A percentile compares a stretch with the other conserved stretches of the same genome.
Conservation (phyloP, 2,888 invertebrate genomes). For the Loripinus fragilis region DNA sequence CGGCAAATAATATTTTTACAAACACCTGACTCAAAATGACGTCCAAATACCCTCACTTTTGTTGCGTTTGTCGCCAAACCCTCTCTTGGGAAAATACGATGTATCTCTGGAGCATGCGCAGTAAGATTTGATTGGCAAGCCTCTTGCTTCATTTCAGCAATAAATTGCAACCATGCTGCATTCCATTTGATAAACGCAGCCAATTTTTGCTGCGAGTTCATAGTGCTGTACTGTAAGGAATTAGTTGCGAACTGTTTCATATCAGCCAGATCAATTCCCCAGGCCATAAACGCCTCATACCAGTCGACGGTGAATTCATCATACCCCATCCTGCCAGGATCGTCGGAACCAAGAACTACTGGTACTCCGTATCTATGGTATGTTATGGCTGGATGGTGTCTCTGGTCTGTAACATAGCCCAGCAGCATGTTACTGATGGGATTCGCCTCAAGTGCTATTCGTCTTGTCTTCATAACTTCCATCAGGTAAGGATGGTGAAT, state of each 20-base stretch:
- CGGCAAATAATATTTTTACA: constrained; percentile 44
- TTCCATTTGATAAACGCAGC: constrained; percentile 44
- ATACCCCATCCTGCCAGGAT: constrained; percentile 54
- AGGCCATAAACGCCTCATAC: constrained; percentile 58
- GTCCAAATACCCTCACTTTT: constrained; percentile 49
- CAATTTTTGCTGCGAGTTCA: constrained; percentile 34
- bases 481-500: constrained; percentile 54
- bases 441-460: constrained; percentile 54
- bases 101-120: neutral
- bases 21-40: constrained; percentile 43
- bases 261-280: constrained; percentile 50
- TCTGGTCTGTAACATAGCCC: constrained; percentile 55
- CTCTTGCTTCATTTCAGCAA: constrained; percentile 31
- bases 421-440: constrained; percentile 57
- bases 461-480: constrained; percentile 38
- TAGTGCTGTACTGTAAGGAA: constrained; percentile 50
- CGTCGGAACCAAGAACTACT: constrained; percentile 52
- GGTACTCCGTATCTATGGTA: constrained; percentile 56
- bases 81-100: constrained; percentile 41
- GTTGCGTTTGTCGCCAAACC: constrained; percentile 27
- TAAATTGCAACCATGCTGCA: constrained; percentile 32
- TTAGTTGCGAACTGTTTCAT: constrained; percentile 44
- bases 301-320: constrained; percentile 58
- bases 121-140: constrained; percentile 40
- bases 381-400: constrained; percentile 56